Base-by-base conservation (phyloP, 2,797 vertebrate species). In the Neostethus bicornis region DNA sequence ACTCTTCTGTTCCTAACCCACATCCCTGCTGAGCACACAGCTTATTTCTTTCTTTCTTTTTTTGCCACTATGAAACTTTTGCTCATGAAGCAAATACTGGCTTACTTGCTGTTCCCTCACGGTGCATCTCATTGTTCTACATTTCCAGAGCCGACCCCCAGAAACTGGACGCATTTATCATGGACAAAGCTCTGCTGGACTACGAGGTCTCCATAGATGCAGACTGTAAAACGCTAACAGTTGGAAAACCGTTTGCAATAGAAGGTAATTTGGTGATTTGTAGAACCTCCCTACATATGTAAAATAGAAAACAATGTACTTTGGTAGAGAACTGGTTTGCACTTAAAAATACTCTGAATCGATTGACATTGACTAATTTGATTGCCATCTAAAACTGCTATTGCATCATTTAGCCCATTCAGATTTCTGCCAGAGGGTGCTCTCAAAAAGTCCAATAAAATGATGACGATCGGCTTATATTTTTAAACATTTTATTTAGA, bases 171-270 rank as follows among this genome's bases (percentile, higher is more conserved):
- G 96, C 97, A 29, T 98, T 99, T 86, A 98, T 99, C 83, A 99
- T 99, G 97, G 97, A 99, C 87, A 99, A 99, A 92, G 96, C 96
- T 21, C 94, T 99, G 67, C 81, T 99, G 89, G 97, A 99, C 88
- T 98, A 98, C 49, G 96, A 99, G 87, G 96, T 99, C 45, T 99
- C 96, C 46, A 96, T 98, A 82, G 96, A 99, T 85, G 95, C 97
- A 0, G 97, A 99, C 84, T 99, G 97, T 86, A 98, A 97, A 86
- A 94, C 95, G 51, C 86, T 98, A 26, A 98, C 96, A 0, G 96
- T 99, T 50, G 97, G 97, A 47, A 98, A 99, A 73, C 96, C 96
- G 3, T 99, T 99, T 88, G 97, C 97, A 63, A 99, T 99, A 50
- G 97, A 99, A 97, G 97, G 96, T 95, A 93, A 79, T 0, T 63